phyloP scores from a whole-genome alignment of 2,888 invertebrate species.

The Hedya salicella region DNA sequence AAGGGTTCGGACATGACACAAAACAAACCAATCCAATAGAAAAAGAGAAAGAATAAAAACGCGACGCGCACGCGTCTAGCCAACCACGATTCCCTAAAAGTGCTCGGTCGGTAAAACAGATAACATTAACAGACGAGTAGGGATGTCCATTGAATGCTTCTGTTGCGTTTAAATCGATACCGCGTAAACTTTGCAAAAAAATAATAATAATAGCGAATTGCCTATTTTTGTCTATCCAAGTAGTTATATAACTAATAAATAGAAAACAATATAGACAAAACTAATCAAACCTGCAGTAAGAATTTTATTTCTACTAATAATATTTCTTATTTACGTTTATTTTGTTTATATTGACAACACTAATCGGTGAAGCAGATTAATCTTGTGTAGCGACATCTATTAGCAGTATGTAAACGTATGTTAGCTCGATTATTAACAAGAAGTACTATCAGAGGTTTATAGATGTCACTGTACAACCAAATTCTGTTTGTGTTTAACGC shows the following conservation, averaged over 20 bases:
- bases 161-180: slow-evolving; percentile 35
- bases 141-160: slow-evolving; percentile 29
- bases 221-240: too few species aligned
- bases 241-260: not conserved
- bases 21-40: slow-evolving; percentile 82
- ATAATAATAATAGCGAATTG: not conserved
- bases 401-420: not conserved
- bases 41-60: slow-evolving; percentile 72
- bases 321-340: not conserved
- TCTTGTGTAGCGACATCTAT: slow-evolving; percentile 3
- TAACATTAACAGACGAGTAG: slow-evolving; percentile 35
- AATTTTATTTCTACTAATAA: not conserved
- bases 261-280: not conserved
- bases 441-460: not conserved
- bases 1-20: slow-evolving; percentile 78
- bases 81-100: slow-evolving; percentile 44
- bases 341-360: slow-evolving; percentile 37
- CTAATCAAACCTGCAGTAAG: too few species aligned
- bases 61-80: slow-evolving; percentile 77
- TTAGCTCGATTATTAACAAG: not conserved
- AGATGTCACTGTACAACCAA: slow-evolving; percentile 4
- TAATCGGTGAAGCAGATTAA: slow-evolving; percentile 30
- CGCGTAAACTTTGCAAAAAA: slow-evolving; percentile 2
- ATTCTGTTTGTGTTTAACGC: not conserved
- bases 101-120: slow-evolving; percentile 71